Conservation (phyloP, 2,888 invertebrate genomes). For the Pristionchus maxplancki region DNA sequence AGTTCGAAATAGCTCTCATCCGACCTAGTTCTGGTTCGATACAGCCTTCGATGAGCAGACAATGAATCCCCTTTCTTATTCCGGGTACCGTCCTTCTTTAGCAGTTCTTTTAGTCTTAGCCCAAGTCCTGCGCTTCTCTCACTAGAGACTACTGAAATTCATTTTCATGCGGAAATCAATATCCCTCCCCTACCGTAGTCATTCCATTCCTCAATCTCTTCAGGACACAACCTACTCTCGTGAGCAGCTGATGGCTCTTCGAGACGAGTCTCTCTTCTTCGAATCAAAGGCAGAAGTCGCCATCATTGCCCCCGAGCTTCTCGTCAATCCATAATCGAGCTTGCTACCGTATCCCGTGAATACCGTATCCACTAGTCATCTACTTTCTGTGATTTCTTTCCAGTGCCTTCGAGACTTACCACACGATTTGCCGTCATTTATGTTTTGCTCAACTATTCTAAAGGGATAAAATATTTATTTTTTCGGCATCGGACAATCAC, state of each 20-base stretch:
- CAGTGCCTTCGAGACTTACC: not conserved
- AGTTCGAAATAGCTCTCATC: too few species aligned
- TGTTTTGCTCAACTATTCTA: not conserved
- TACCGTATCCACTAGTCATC: slow-evolving; percentile 2
- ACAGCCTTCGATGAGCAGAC: too few species aligned
- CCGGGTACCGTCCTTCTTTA: too few species aligned
- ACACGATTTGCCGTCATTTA: not conserved
- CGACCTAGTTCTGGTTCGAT: too few species aligned
- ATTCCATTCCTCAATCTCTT: not conserved
- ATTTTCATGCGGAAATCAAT: too few species aligned
- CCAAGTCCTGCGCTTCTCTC: too few species aligned
- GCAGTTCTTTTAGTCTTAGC: too few species aligned
- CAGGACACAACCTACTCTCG: slow-evolving; percentile 40
- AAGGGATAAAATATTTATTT: slow-evolving; percentile 27
- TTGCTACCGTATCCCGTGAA: not conserved
- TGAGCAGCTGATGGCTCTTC: slow-evolving; percentile 19
- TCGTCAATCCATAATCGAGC: slow-evolving; percentile 38
- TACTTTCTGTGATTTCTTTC: slow-evolving; percentile 21
- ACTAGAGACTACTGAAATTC: not conserved
- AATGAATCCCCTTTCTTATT: too few species aligned
- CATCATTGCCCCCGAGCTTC: slow-evolving; percentile 43
- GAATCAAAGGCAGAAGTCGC: not conserved
- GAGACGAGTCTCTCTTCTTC: not conserved
- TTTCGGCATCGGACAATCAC: not conserved
- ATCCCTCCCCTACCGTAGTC: not conserved